Evolutionary conservation across 2,888 invertebrate species (phyloP).

Genomic region (Phlogophora meticulosa): DNA sequence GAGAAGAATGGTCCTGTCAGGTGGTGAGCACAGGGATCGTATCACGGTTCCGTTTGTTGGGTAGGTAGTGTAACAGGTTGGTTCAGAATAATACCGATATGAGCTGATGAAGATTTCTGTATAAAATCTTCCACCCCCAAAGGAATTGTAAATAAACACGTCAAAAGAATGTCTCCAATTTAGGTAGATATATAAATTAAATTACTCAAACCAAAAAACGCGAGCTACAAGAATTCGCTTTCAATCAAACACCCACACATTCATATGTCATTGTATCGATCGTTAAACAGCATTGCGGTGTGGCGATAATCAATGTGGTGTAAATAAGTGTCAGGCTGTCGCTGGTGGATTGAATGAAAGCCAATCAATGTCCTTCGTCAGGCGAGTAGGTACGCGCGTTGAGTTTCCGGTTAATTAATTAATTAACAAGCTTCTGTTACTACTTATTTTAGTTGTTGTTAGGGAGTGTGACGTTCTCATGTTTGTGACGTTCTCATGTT

Average conservation of each 20-base stretch:
- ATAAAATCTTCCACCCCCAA: not conserved
- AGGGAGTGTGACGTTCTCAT: not conserved
- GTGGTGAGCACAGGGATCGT: no score
- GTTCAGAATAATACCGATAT: no score
- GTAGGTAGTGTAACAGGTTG: no score
- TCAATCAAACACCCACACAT: conserved; percentile 39
- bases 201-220: conserved; percentile 36
- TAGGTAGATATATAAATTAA: conserved; percentile 14
- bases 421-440: conserved; percentile 20
- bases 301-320: conserved; percentile 50
- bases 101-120: no score
- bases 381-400: conserved; percentile 9
- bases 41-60: no score
- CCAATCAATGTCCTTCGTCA: conserved; percentile 37
- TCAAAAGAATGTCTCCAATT: conserved; percentile 1
- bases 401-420: conserved; percentile 31
- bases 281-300: conserved; percentile 41
- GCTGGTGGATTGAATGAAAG: conserved; percentile 48
- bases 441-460: conserved; percentile 11
- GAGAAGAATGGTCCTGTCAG: no score
- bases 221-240: conserved; percentile 29
- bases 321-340: conserved; percentile 47
- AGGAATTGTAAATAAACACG: not conserved
- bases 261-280: conserved; percentile 47
- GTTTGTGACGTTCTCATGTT: not conserved